Percentiles rank a stretch among this genome's conserved stretches.
Evolutionary conservation across 2,888 invertebrate species (phyloP).

Genomic region (Dryadula phaetusa): DNA sequence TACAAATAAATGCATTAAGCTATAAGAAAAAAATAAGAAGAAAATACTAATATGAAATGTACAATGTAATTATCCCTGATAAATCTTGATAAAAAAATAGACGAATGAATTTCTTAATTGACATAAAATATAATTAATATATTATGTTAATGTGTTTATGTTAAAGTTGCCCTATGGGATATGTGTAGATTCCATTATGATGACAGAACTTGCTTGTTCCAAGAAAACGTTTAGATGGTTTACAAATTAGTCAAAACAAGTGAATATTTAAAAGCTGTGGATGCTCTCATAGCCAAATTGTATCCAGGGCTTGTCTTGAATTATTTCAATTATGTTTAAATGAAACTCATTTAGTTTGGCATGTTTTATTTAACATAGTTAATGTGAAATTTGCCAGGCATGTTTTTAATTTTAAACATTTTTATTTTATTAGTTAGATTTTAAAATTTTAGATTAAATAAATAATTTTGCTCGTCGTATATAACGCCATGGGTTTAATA

Average conservation of each 20-base stretch:
- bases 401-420: conserved; percentile 1
- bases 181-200: background rate
- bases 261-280: conserved; percentile 7
- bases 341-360: background rate
- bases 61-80: too few species aligned
- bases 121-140: too few species aligned
- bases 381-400: conserved; percentile 13
- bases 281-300: background rate
- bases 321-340: conserved; percentile 6
- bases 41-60: too few species aligned
- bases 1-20: too few species aligned
- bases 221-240: background rate
- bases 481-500: too few species aligned
- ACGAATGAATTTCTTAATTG: too few species aligned
- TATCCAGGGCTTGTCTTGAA: background rate
- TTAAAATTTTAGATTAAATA: too few species aligned
- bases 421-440: background rate
- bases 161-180: background rate
- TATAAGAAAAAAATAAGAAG: too few species aligned
- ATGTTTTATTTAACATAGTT: conserved; percentile 7
- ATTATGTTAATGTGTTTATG: background rate
- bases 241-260: background rate
- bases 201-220: too few species aligned
- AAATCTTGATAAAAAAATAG: too few species aligned
- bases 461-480: too few species aligned